A percentile compares a stretch with the other conserved stretches of the same genome.
These are phyloP conservation scores for Seriola quinqueradiata DNA, from an alignment of 2,113 vertebrate genomes.

Conservation along the genomic window DNA sequence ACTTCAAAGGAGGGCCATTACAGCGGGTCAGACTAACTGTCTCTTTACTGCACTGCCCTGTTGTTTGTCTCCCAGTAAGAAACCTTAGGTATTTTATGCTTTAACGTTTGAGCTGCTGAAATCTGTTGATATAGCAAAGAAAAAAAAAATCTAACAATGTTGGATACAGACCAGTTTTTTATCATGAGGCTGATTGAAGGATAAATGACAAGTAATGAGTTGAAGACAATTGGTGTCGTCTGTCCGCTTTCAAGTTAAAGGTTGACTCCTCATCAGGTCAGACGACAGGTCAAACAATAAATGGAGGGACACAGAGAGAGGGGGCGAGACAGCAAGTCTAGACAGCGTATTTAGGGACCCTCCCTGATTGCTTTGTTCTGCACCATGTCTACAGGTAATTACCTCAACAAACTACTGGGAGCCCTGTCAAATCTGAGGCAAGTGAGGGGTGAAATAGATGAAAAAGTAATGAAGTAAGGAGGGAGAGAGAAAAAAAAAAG, in stretches of 20 bases:
- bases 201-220: slow-evolving; percentile 57
- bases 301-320: slow-evolving; percentile 63
- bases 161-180: slow-evolving; percentile 16
- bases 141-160: neutral
- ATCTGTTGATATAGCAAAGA: slow-evolving; percentile 26
- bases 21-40: slow-evolving; percentile 77
- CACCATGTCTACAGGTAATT: slow-evolving; percentile 86
- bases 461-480: slow-evolving; percentile 24
- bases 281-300: slow-evolving; percentile 75
- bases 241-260: slow-evolving; percentile 65
- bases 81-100: slow-evolving; percentile 1
- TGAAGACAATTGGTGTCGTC: slow-evolving; percentile 57
- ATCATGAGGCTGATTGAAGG: slow-evolving; percentile 37
- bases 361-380: slow-evolving; percentile 85
- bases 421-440: slow-evolving; percentile 59
- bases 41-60: slow-evolving; percentile 67
- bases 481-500: neutral
- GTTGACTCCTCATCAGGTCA: slow-evolving; percentile 66
- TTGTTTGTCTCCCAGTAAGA: slow-evolving; percentile 57
- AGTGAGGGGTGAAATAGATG: slow-evolving; percentile 47
- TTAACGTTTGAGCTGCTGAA: slow-evolving; percentile 37
- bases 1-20: slow-evolving; percentile 78
- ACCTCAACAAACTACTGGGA: slow-evolving; percentile 76
- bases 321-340: slow-evolving; percentile 84
- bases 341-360: slow-evolving; percentile 81